Base-by-base conservation (phyloP, 1,140 invertebrate species). In the Andrena cerasifolii region DNA sequence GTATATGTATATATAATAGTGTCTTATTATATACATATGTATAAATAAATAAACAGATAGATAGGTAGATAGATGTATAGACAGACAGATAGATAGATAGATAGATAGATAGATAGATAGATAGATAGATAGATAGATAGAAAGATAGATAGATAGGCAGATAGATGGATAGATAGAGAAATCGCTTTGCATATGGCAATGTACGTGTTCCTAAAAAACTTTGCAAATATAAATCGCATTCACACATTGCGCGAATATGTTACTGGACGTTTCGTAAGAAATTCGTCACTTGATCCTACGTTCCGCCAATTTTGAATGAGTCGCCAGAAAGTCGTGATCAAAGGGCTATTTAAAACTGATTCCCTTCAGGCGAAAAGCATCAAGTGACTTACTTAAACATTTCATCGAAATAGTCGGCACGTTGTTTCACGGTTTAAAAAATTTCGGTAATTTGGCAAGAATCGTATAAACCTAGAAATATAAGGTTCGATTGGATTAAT, bases 151-250 rank as follows among this genome's bases (percentile, higher is more conserved):
- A 56, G 14, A 70, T 56, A 74, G 58, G 54, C 28, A 53, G 43
- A 51, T 62, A 53, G 28, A 51, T 33, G 36, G 45, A 67, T 54
- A 68, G n/a, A 40, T 45, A 58, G 21, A 68, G 56, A 47, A 58
- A 78, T 54, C 59, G 61, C 53, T 63, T 56, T 73, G 36, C 70
- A 31, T 73, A 63, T 56, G 76, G 33, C 70, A 43, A 73, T 49
- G 73, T 24, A 56, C 66, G 59, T 56, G 40, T 73, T 73, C 40
- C 63, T 56, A 75, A 56, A 45, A 6, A 63, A 47, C 5, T 40
- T 36, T 58, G 36, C 51, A 75, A 62, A 16, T 62, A 73, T n/a
- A 40, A 73, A 68, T 36, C 56, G 51, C 21, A 43, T 56, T 58
- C 54, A 71, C 68, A 71, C 40, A 71, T 47, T 59, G 26, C 54